Base-by-base conservation (phyloP, 2,888 invertebrate genomes). In the Amphipyra tragopoginis region DNA sequence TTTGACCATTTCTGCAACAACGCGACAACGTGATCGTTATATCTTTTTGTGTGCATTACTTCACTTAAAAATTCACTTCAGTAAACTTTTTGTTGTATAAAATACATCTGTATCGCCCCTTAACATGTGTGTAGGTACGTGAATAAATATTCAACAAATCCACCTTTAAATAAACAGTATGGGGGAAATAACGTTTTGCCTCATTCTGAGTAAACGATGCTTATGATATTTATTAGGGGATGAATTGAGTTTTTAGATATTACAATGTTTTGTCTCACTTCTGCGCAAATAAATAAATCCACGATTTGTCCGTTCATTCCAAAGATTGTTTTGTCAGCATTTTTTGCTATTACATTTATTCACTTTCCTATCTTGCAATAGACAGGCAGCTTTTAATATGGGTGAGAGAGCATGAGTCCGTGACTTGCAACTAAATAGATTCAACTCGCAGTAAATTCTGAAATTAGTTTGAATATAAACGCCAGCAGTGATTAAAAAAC, bases 91-190 rank as follows among this genome's bases (percentile, higher is more conserved):
- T 75, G 67, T 71, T 65, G 58, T 39, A 61, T 57, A 51, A 72
- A 68, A 69, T 73, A 73, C 76, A 80, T 80, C 75, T 80, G 73
- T 71, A 77, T 84, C 66, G 58, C 72, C 77, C 77, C 72, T 68
- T 63, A 72, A 78, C 86, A 89, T 88, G 84, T 86, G 86, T 84
- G 84, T 82, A 80, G 77, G 80, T 86, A 85, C 84, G 82, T 86
- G 88, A 92, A 93, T 93, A 94, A 93, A 93, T 92, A 92, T 90
- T 87, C 86, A 83, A 90, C 91, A 93, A 93, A 94, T 93, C 93
- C 93, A 93, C 94, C 92, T 94, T 92, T 91, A 92, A 93, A 93
- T 90, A 93, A 93, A 93, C 93, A 90, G 90, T 88, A 91, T 88
- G 86, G 92, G 91, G 90, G 90, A 88, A 64, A 89, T 90, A 89